phyloP scores from a whole-genome alignment of 2,888 invertebrate genomes.

The Tenthredo distinguenda region DNA sequence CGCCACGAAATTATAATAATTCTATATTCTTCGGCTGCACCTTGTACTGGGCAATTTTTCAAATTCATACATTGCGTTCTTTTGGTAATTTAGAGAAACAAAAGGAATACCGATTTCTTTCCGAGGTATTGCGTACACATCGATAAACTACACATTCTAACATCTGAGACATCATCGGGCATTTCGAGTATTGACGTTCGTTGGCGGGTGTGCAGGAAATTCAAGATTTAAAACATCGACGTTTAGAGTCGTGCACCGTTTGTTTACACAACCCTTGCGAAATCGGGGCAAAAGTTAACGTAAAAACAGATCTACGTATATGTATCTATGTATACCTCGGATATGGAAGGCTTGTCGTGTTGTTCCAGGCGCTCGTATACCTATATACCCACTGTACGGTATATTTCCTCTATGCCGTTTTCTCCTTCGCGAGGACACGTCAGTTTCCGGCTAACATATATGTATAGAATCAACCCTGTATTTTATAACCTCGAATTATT shows the following conservation, averaged over 20 bases:
- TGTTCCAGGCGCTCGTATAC: slow-evolving; percentile 38
- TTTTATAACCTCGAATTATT: not conserved
- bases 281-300: slow-evolving; percentile 40
- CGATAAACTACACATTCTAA: not conserved
- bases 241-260: not conserved
- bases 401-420: not conserved
- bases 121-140: not conserved
- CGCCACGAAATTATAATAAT: not conserved
- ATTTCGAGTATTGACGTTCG: slow-evolving; percentile 4
- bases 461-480: too few relatives aligned
- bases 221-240: slow-evolving; percentile 1
- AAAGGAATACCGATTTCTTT: not conserved
- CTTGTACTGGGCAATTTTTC: not conserved
- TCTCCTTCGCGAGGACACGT: not conserved
- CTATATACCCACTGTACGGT: not conserved
- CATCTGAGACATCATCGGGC: not conserved
- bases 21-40: not conserved
- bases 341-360: slow-evolving; percentile 27
- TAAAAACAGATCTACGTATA: not conserved
- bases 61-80: not conserved
- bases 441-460: not conserved
- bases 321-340: not conserved
- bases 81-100: not conserved
- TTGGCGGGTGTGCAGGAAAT: slow-evolving; percentile 32
- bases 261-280: slow-evolving; percentile 52